Conservation (phyloP, 2,113 vertebrate species). For the Microcebus ravelobensis region DNA sequence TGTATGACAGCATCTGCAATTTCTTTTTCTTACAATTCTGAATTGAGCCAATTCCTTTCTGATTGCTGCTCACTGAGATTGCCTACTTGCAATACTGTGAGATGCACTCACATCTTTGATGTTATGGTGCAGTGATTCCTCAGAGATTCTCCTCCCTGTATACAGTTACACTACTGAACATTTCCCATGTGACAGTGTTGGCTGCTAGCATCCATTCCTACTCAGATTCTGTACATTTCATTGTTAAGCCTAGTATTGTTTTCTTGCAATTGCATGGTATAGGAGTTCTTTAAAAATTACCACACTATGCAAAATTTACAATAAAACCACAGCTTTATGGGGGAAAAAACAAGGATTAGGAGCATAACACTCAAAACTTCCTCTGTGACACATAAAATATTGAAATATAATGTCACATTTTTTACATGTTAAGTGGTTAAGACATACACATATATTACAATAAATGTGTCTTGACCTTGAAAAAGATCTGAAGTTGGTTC, state of each 20-base stretch:
- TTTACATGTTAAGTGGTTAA: background rate
- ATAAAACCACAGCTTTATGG: background rate
- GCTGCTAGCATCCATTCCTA: background rate
- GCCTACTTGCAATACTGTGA: background rate
- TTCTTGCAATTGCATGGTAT: background rate
- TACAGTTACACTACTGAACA: background rate
- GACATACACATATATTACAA: background rate
- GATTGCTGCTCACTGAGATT: background rate
- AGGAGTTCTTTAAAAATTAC: background rate
- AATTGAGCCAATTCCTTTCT: background rate
- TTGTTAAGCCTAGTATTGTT: background rate
- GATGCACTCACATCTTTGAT: background rate
- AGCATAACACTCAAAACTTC: background rate
- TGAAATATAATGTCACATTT: background rate
- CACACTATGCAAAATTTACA: background rate
- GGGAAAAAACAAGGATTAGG: background rate
- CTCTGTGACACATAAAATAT: background rate
- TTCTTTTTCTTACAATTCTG: background rate
- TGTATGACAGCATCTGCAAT: background rate
- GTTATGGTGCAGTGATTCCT: background rate
- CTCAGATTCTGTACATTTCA: background rate
- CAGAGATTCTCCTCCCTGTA: too few species aligned
- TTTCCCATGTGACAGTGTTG: background rate
- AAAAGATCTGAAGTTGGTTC: background rate
- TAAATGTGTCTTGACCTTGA: background rate